Evolutionary conservation across 2,888 invertebrate species (phyloP), one percentile per base, ranked within the genome.

Genomic region (Balanococcus diminutus): DNA sequence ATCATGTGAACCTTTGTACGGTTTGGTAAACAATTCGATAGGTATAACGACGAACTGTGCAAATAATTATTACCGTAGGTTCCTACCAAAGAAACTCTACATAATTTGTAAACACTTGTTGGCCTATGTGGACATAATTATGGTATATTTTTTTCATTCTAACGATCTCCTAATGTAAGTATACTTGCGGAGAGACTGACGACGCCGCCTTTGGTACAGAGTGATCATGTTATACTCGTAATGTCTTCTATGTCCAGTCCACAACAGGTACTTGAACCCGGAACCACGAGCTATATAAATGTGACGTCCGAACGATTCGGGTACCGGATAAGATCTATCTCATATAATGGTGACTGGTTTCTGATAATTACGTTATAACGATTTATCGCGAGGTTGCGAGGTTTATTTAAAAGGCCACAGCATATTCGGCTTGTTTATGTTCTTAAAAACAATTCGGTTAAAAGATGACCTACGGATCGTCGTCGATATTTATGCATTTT

Each of bases 191-290:
- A 11, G 56, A 8, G 9, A 19, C 19, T 9, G 0, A 51, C 19
- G 19, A 19, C 42, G 42, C 2, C 19, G 51, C n/a, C 51, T 56
- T 56, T 56, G 56, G 56, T 22, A 56, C 56, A 56, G n/a, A n/a
- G 56, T 14, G 22, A 56, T 22, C 22, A 22, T 22, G 56, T 56
- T 22, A 14, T 22, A 22, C n/a, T n/a, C n/a, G n/a, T n/a, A n/a
- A n/a, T n/a, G n/a, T n/a, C n/a, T n/a, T n/a, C n/a, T n/a, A 22
- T 56, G 56, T 56, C 56, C 56, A 22, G 56, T 56, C 22, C 9
- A 19, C 9, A 22, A 14, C 9, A 19, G 75, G 75, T 79, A 79
- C 19, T 79, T 36, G 75, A 79, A 79, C 75, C 75, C 75, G 75
- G 75, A 79, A 79, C 36, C 75, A 5, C 16, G 16, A 67, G 2